A percentile compares a stretch with the other conserved stretches of the same genome.
phyloP scores from a whole-genome alignment of 2,888 invertebrate genomes.

The Machimus rusticus region DNA sequence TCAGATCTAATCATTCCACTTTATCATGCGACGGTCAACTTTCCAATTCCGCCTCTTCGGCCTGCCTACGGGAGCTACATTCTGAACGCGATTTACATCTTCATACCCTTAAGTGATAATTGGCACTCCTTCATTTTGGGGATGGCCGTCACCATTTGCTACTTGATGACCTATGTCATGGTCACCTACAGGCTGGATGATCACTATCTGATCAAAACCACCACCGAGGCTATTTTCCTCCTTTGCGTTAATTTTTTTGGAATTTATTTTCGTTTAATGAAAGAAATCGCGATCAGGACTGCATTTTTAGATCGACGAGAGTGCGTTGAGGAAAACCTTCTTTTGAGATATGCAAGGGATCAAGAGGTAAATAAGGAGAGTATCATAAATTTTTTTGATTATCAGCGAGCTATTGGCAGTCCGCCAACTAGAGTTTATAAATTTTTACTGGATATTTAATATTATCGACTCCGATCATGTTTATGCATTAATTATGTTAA shows the following conservation, averaged over 20 bases:
- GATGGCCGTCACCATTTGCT: slow-evolving; percentile 70
- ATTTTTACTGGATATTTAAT: no score
- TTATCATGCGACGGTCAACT: slow-evolving; percentile 68
- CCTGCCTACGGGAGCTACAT: slow-evolving; percentile 78
- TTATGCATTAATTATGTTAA: no score
- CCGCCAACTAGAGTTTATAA: no score
- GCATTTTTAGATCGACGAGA: slow-evolving; percentile 88
- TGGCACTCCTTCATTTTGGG: slow-evolving; percentile 76
- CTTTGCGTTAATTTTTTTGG: slow-evolving; percentile 82
- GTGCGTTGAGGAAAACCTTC: slow-evolving; percentile 83
- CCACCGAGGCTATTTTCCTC: slow-evolving; percentile 76
- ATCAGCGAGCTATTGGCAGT: no score
- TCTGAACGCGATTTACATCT: slow-evolving; percentile 81
- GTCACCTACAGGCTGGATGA: slow-evolving; percentile 65
- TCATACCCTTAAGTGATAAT: slow-evolving; percentile 81
- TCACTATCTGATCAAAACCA: slow-evolving; percentile 59
- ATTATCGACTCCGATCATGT: no score
- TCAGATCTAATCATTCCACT: slow-evolving; percentile 73
- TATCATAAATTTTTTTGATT: background rate
- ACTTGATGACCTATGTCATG: slow-evolving; percentile 69
- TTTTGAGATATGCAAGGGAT: slow-evolving; percentile 82
- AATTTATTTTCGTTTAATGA: slow-evolving; percentile 86
- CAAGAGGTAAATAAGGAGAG: slow-evolving; percentile 68
- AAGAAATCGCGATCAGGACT: slow-evolving; percentile 84
- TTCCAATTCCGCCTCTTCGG: slow-evolving; percentile 64